Conservation (phyloP, 2,888 invertebrate genomes). For the Smittia sp. region DNA sequence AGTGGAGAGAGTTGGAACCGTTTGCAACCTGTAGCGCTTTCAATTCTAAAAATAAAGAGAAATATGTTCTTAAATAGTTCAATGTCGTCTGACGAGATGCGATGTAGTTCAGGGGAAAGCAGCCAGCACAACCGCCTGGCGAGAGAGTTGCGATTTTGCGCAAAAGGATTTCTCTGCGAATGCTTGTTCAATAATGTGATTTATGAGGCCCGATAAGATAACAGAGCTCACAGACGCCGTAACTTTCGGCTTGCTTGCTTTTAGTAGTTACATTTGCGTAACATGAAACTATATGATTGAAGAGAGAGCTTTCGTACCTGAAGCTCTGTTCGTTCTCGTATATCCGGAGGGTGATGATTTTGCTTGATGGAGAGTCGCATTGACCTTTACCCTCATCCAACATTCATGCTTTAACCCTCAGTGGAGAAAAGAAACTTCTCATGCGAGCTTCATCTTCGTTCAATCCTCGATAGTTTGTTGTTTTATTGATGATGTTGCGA, state of each 20-base stretch:
- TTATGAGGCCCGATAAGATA: background rate
- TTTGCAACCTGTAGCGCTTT: too few species aligned
- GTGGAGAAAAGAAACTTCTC: too few species aligned
- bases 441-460: too few species aligned
- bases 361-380: background rate
- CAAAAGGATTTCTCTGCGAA: background rate
- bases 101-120: background rate
- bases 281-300: background rate
- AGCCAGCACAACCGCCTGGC: background rate
- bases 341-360: slow-evolving; percentile 1
- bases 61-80: slow-evolving; percentile 1
- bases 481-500: too few species aligned
- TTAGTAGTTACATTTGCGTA: background rate
- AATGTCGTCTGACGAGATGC: background rate
- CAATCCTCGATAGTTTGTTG: too few species aligned
- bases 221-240: background rate
- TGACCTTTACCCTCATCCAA: background rate
- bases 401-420: background rate
- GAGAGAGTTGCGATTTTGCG: slow-evolving; percentile 1
- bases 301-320: background rate
- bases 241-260: background rate
- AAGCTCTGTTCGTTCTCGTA: background rate
- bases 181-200: background rate
- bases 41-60: too few species aligned
- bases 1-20: too few species aligned